These are phyloP conservation scores for Pterocles burchelli DNA, from an alignment of 2,113 vertebrate genomes.

Conservation along the genomic window DNA sequence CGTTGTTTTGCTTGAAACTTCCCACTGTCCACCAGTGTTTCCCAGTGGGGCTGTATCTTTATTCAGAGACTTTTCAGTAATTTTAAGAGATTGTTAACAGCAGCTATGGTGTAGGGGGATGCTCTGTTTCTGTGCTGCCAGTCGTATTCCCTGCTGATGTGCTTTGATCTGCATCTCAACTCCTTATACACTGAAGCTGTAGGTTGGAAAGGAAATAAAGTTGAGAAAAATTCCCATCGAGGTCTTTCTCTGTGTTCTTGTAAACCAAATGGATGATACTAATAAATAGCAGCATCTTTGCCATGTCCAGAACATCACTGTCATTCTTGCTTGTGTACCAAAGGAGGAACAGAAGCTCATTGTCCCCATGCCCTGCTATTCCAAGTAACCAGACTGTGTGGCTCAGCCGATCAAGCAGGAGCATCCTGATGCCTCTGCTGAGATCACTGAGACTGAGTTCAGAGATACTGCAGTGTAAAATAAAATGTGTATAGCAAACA, in stretches of 20 bases:
- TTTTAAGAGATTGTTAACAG: not conserved
- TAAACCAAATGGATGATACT: not conserved
- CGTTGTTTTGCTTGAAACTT: not conserved
- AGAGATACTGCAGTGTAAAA: not conserved
- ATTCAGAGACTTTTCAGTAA: not conserved
- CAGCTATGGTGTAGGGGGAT: not conserved
- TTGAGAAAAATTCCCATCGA: not conserved
- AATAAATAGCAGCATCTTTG: not conserved
- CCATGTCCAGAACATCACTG: not conserved
- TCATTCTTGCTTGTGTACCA: not conserved
- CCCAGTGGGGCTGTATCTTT: not conserved
- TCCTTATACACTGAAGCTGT: not conserved
- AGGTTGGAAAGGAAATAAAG: not conserved
- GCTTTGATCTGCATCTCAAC: not conserved
- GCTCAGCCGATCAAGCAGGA: not conserved
- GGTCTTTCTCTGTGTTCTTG: not conserved
- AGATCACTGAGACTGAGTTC: not conserved
- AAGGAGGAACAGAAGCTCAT: not conserved
- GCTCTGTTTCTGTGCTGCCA: not conserved
- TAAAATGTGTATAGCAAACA: not conserved
- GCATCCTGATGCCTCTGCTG: not conserved
- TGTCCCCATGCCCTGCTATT: not conserved
- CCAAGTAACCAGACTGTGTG: not conserved
- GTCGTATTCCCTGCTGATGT: not conserved
- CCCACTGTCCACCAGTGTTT: not conserved